Evolutionary conservation across 2,888 invertebrate genomes (phyloP).

Genomic region (Ophion ventricosus): DNA sequence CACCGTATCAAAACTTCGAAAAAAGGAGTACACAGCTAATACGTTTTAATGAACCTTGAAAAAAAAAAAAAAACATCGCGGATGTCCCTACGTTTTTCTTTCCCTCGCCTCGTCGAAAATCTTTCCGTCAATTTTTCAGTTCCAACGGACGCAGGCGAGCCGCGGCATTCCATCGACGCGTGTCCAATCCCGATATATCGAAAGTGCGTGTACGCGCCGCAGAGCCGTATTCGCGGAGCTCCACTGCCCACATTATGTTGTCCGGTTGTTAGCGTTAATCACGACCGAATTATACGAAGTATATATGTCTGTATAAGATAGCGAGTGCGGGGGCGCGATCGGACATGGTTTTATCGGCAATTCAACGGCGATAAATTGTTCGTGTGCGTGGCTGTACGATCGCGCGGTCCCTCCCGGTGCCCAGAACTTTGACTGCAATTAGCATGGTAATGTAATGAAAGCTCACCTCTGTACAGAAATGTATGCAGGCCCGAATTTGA

Average conservation of each 20-base stretch:
- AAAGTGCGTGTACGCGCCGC: not conserved
- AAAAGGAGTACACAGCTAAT: not conserved
- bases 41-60: constrained; percentile 2
- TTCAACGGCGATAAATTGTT: constrained; percentile 74
- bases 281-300: constrained; percentile 66
- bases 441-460: constrained; percentile 76
- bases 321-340: constrained; percentile 55
- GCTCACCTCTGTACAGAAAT: not conserved
- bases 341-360: constrained; percentile 72
- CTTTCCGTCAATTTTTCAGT: not conserved
- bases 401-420: constrained; percentile 36
- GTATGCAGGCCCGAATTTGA: not conserved
- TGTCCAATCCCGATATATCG: not conserved
- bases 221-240: not conserved
- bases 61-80: not conserved
- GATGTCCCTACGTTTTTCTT: not conserved
- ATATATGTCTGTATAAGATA: constrained; percentile 53
- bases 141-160: not conserved
- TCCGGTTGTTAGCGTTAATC: constrained; percentile 64
- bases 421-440: constrained; percentile 77
- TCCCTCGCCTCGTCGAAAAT: not conserved
- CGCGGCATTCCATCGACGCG: not conserved
- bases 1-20: constrained; percentile 18
- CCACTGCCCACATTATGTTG: constrained; percentile 53
- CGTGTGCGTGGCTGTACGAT: constrained; percentile 52